phyloP scores from a whole-genome alignment of 2,113 vertebrate species.

The Misgurnus mizolepis region DNA sequence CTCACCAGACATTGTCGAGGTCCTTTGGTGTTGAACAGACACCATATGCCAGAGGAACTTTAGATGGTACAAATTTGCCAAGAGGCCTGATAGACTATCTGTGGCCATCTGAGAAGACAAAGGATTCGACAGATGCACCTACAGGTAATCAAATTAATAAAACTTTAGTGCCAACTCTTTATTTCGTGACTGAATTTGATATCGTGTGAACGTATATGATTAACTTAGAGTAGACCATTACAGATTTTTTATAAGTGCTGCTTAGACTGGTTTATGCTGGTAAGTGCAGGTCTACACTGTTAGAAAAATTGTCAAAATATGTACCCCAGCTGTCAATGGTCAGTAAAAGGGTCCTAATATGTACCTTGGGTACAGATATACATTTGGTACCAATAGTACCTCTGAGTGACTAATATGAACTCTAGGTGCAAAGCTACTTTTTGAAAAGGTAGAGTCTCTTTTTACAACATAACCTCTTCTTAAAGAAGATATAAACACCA shows the following conservation, averaged over 20 bases:
- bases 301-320: too few relatives aligned
- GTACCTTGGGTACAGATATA: too few relatives aligned
- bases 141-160: slow-evolving; percentile 26
- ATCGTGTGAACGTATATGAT: neutral
- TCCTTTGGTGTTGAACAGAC: slow-evolving; percentile 16
- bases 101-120: slow-evolving; percentile 16
- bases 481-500: neutral
- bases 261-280: neutral
- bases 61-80: slow-evolving; percentile 10
- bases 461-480: neutral
- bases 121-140: slow-evolving; percentile 26
- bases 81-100: slow-evolving; percentile 11
- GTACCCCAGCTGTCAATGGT: too few relatives aligned
- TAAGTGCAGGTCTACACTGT: too few relatives aligned
- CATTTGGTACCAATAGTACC: too few relatives aligned
- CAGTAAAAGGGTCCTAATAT: too few relatives aligned
- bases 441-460: too few relatives aligned
- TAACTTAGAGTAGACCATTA: neutral
- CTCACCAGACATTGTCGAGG: neutral
- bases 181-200: neutral
- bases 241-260: too few relatives aligned
- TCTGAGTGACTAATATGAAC: too few relatives aligned
- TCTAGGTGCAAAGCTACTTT: too few relatives aligned
- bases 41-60: slow-evolving; percentile 17
- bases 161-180: neutral